Base-by-base conservation (phyloP, 1,140 invertebrate species). In the Nephotettix cincticeps region DNA sequence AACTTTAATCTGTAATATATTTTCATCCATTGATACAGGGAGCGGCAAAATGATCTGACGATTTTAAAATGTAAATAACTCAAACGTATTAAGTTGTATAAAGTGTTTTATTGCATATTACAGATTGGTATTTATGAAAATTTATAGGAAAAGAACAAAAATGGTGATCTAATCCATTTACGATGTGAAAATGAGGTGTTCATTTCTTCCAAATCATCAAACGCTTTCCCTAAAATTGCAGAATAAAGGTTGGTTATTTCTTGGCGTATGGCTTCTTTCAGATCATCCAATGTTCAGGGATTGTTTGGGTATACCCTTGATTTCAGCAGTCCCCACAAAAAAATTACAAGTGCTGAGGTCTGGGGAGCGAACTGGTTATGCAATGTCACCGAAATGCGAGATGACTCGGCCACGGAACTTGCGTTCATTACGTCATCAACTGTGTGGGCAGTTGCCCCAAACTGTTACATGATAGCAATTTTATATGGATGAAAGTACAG, bases 291-390 rank as follows among this genome's bases (percentile, higher is more conserved):
- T 3, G 47, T 68, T 68, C 21, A 68, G 45, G 45, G 28, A 23
- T 56, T 61, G 56, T 61, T 61, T 61, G 23, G 3, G 64, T 75
- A 77, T 56, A 76, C 72, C 27, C 63, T 72, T 47, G 71, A 70
- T n/a, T n/a, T n/a, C n/a, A n/a, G n/a, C n/a, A n/a, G n/a, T n/a
- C n/a, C n/a, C n/a, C n/a, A n/a, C n/a, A 71, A 76, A 80, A 74
- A 80, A 81, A 64, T 81, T 76, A 27, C 69, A 68, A 45, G 72
- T 30, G 27, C 74, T 77, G 27, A 82, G 73, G 75, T 82, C 79
- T n/a, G 77, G 78, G 27, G 73, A 77, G 19, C 75, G 73, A 56
- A 77, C 61, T 65, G 76, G 77, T n/a, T n/a, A n/a, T n/a, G n/a
- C n/a, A n/a, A n/a, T n/a, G n/a, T n/a, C n/a, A n/a, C n/a, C n/a